Evolutionary conservation across 2,113 vertebrate genomes (phyloP).

Genomic region (Spizaetus ornatus): DNA sequence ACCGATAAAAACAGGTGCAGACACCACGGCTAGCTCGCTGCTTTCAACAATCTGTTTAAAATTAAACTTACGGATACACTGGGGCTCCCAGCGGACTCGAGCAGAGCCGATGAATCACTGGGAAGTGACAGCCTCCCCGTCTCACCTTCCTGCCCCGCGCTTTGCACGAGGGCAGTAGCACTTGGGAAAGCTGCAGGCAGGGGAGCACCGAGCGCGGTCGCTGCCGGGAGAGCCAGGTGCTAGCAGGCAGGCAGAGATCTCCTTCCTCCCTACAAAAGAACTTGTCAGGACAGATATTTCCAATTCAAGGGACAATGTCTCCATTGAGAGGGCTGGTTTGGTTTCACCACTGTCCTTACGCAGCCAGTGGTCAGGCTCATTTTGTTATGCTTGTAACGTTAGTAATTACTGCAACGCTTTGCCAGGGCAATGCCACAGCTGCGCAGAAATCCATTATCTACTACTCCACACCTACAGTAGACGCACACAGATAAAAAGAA

Average conservation of each 20-base stretch:
- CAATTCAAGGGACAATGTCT: rapidly evolving
- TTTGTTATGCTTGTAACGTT: rapidly evolving
- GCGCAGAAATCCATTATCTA: rapidly evolving
- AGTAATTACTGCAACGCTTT: rapidly evolving
- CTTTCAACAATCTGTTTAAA: not conserved
- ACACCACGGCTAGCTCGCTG: not conserved
- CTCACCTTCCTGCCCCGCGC: not conserved
- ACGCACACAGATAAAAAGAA: rapidly evolving
- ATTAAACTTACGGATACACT: not conserved
- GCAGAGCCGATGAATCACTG: not conserved
- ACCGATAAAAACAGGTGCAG: not conserved
- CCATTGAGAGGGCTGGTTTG: rapidly evolving
- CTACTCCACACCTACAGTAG: rapidly evolving
- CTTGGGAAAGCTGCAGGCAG: not conserved
- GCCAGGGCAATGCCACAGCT: not conserved
- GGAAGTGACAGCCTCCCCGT: not conserved
- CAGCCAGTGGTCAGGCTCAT: rapidly evolving
- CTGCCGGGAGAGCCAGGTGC: not conserved
- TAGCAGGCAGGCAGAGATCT: not conserved
- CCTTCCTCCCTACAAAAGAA: not conserved
- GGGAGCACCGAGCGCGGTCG: not conserved
- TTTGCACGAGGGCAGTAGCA: not conserved
- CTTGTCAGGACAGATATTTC: rapidly evolving
- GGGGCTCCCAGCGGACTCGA: not conserved
- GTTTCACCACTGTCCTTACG: rapidly evolving